These are phyloP conservation scores for Temnothorax longispinosus DNA, from an alignment of 1,140 invertebrate species.

Conservation along the genomic window DNA sequence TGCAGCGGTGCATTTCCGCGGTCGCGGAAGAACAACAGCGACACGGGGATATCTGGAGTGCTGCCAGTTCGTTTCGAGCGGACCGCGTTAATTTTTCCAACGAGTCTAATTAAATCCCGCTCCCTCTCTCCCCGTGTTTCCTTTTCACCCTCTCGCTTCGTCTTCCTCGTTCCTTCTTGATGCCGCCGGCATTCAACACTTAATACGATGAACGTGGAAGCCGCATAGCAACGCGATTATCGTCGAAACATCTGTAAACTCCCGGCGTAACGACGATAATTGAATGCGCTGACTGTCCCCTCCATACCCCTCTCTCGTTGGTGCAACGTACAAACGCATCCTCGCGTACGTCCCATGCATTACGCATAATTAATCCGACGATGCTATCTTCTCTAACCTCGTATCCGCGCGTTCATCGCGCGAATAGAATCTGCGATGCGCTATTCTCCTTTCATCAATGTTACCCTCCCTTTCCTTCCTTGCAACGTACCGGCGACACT, in stretches of 20 bases:
- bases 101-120: slow-evolving; percentile 65
- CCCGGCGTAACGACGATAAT: slow-evolving; percentile 76
- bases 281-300: slow-evolving; percentile 70
- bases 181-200: slow-evolving; percentile 70
- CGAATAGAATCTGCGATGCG: slow-evolving; percentile 70
- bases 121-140: neutral
- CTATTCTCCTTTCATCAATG: slow-evolving; percentile 71
- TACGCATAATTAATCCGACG: slow-evolving; percentile 80
- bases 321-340: slow-evolving; percentile 31
- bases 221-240: slow-evolving; percentile 75
- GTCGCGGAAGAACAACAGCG: slow-evolving; percentile 65
- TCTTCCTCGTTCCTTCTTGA: slow-evolving; percentile 33
- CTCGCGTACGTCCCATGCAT: slow-evolving; percentile 68
- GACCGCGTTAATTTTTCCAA: slow-evolving; percentile 65
- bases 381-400: slow-evolving; percentile 75
- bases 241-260: slow-evolving; percentile 76
- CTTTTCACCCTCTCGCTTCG: neutral
- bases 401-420: slow-evolving; percentile 65
- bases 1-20: slow-evolving; percentile 29
- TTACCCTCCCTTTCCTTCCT: neutral
- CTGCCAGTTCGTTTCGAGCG: slow-evolving; percentile 45
- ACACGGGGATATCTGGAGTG: slow-evolving; percentile 55
- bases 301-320: neutral
- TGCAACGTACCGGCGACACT: neutral
- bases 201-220: slow-evolving; percentile 70